These are phyloP conservation scores for Oryctes rhinoceros DNA, from an alignment of 1,140 invertebrate genomes.

Conservation along the genomic window DNA sequence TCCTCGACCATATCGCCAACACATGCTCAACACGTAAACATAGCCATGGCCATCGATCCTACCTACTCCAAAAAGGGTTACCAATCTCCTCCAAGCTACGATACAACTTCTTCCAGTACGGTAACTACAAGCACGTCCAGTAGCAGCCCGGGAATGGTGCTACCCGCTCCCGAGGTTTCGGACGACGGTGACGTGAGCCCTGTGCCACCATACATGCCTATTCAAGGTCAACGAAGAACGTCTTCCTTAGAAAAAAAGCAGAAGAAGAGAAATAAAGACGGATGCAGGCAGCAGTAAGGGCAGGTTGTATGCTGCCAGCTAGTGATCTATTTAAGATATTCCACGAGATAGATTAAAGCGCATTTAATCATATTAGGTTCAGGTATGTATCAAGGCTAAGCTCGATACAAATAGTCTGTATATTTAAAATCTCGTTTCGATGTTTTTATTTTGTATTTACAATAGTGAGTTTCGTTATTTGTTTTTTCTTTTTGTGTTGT, in stretches of 20 bases:
- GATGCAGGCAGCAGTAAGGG: slow-evolving; percentile 59
- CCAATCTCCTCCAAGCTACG: slow-evolving; percentile 54
- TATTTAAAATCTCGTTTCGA: too few species aligned
- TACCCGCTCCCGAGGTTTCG: slow-evolving; percentile 55
- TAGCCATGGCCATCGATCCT: slow-evolving; percentile 70
- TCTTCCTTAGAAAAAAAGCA: slow-evolving; percentile 65
- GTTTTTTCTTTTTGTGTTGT: too few species aligned
- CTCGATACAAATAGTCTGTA: too few species aligned
- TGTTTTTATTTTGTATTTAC: too few species aligned
- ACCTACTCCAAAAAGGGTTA: slow-evolving; percentile 62
- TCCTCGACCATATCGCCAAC: background rate
- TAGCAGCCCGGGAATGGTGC: slow-evolving; percentile 55
- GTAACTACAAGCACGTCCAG: slow-evolving; percentile 58
- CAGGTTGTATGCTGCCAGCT: background rate
- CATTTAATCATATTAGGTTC: background rate
- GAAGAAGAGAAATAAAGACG: slow-evolving; percentile 60
- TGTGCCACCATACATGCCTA: slow-evolving; percentile 79
- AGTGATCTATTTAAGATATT: background rate
- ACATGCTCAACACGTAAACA: slow-evolving; percentile 61
- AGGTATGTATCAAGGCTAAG: background rate
- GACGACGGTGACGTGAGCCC: slow-evolving; percentile 65
- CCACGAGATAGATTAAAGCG: background rate
- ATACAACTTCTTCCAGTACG: slow-evolving; percentile 55
- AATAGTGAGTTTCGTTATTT: too few species aligned
- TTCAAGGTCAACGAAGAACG: slow-evolving; percentile 77